Evolutionary conservation across 2,797 vertebrate genomes (phyloP).

Genomic region (Myotis myotis): DNA sequence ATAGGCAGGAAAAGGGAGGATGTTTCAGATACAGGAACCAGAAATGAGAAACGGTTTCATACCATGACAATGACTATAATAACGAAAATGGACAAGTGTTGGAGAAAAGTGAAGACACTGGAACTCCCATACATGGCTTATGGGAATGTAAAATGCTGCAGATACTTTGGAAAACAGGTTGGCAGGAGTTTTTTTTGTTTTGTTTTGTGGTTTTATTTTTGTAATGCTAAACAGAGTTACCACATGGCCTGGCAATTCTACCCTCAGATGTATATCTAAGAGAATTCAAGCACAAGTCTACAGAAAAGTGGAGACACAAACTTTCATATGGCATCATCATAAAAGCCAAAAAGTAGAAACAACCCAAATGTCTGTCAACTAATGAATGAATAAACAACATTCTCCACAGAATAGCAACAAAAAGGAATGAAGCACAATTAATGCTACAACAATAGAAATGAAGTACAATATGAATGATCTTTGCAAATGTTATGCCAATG

Average conservation of each 20-base stretch:
- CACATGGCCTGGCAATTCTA: background rate
- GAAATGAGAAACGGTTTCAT: background rate
- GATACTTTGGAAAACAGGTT: constrained; percentile 28
- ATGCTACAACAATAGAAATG: background rate
- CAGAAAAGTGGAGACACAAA: background rate
- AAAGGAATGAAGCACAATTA: background rate
- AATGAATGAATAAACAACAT: background rate
- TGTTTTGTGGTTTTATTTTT: background rate
- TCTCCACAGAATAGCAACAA: background rate
- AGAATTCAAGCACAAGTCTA: background rate
- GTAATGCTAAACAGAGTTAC: background rate
- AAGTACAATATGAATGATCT: background rate
- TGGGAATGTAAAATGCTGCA: background rate
- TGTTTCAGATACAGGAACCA: background rate
- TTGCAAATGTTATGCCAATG: background rate
- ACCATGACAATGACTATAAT: background rate
- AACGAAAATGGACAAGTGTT: background rate
- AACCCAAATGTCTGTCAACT: background rate
- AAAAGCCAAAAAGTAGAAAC: background rate
- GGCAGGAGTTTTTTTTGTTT: no score
- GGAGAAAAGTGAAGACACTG: background rate
- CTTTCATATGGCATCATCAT: background rate
- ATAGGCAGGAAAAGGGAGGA: background rate
- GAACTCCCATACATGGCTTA: background rate
- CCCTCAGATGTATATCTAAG: background rate